These are phyloP conservation scores for Phortica magna DNA, from an alignment of 2,888 invertebrate species.

Conservation along the genomic window DNA sequence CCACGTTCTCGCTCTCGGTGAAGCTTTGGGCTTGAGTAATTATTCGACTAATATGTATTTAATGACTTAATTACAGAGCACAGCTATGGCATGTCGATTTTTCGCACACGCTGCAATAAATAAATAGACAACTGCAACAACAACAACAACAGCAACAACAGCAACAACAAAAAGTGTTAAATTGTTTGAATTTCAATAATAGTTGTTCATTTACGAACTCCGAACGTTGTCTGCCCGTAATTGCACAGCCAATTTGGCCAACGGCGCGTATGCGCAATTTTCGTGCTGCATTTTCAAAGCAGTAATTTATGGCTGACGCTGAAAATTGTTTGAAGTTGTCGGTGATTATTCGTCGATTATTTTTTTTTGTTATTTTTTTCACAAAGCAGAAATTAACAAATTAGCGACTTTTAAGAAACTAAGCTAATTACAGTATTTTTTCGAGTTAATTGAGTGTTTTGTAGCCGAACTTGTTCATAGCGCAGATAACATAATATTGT, in stretches of 20 bases:
- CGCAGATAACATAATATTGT: neutral
- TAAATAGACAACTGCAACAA: too few relatives aligned
- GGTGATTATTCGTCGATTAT: neutral
- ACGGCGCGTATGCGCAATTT: conserved; percentile 53
- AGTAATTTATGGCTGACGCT: conserved; percentile 14
- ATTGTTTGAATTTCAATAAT: conserved; percentile 3
- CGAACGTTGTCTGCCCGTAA: neutral
- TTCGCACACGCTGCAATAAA: neutral
- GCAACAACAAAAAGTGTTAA: conserved; percentile 11
- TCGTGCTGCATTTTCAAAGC: conserved; percentile 26
- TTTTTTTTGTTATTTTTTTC: neutral
- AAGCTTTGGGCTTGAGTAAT: conserved; percentile 40
- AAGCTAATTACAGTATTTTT: conserved; percentile 14
- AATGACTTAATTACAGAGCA: conserved; percentile 63
- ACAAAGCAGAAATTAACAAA: conserved; percentile 4
- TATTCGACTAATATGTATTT: conserved; percentile 64
- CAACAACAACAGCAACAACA: neutral
- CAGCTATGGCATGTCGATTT: neutral
- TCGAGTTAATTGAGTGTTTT: neutral
- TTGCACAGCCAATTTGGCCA: conserved; percentile 23
- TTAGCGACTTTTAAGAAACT: conserved; percentile 12
- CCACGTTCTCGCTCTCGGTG: neutral
- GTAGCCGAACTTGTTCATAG: neutral
- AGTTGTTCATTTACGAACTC: neutral
- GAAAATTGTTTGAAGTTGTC: neutral